These are phyloP conservation scores for Urophycis tenuis DNA, from an alignment of 2,797 vertebrate genomes.

Conservation along the genomic window DNA sequence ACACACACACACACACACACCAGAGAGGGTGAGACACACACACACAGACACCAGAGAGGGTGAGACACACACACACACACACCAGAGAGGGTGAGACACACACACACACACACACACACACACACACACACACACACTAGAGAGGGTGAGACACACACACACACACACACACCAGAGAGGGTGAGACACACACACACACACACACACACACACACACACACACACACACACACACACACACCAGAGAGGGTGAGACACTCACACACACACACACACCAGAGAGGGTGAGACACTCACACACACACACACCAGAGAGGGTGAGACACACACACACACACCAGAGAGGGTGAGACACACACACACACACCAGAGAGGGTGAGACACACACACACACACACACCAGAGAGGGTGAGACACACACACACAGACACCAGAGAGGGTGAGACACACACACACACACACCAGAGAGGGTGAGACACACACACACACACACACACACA, in stretches of 20 bases:
- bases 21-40: slow-evolving; percentile 76
- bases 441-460: no score
- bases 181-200: slow-evolving; percentile 53
- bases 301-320: slow-evolving; percentile 78
- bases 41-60: no score
- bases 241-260: slow-evolving; percentile 78
- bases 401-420: slow-evolving; percentile 76
- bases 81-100: slow-evolving; percentile 79
- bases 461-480: slow-evolving; percentile 79
- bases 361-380: slow-evolving; percentile 80
- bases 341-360: no score
- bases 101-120: not conserved
- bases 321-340: slow-evolving; percentile 14
- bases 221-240: slow-evolving; percentile 15
- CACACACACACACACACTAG: no score
- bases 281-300: slow-evolving; percentile 72
- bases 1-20: slow-evolving; percentile 27
- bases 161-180: slow-evolving; percentile 71
- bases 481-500: not conserved
- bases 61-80: no score
- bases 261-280: slow-evolving; percentile 51
- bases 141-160: slow-evolving; percentile 72
- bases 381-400: slow-evolving; percentile 27
- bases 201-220: no score
- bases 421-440: no score